Percentiles rank a stretch among this genome's conserved stretches.
Evolutionary conservation across 2,797 vertebrate genomes (phyloP).

Genomic region (Apogon hyalosoma): DNA sequence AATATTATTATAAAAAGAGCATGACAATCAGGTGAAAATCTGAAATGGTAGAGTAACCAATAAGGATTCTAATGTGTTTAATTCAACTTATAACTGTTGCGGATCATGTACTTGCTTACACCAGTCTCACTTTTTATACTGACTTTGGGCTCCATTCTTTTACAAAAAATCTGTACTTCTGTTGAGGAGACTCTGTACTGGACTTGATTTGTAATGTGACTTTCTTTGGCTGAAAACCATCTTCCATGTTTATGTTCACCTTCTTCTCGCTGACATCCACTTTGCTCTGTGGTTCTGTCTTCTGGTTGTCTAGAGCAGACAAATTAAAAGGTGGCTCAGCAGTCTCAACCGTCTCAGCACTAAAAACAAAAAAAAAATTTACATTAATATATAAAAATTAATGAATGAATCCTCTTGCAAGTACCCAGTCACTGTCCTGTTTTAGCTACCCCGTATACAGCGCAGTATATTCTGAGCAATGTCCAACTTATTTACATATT

Average conservation of each 20-base stretch:
- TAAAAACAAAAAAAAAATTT: conserved; percentile 50
- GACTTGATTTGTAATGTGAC: background rate
- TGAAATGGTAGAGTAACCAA: too few relatives aligned
- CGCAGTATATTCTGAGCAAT: background rate
- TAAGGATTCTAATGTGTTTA: too few relatives aligned
- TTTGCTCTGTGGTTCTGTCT: conserved; percentile 54
- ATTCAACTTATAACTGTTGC: too few relatives aligned
- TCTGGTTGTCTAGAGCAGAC: conserved; percentile 34
- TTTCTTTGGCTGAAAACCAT: background rate
- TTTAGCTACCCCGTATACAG: background rate
- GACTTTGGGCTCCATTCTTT: too few relatives aligned
- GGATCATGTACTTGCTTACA: too few relatives aligned
- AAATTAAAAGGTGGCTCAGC: conserved; percentile 39
- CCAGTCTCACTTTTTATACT: background rate
- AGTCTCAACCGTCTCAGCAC: conserved; percentile 51
- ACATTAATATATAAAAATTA: too few relatives aligned
- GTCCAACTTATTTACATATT: background rate
- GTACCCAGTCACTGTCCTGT: background rate
- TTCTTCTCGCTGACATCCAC: conserved; percentile 79
- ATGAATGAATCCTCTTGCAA: background rate
- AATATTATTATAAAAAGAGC: too few relatives aligned
- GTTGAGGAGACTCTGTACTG: too few relatives aligned
- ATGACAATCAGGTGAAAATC: too few relatives aligned
- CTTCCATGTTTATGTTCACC: conserved; percentile 62
- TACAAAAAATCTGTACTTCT: too few relatives aligned